Conservation (phyloP, 37 sponge, comb jelly and placozoan genomes). For the Chondrilla cf. caribensis region DNA sequence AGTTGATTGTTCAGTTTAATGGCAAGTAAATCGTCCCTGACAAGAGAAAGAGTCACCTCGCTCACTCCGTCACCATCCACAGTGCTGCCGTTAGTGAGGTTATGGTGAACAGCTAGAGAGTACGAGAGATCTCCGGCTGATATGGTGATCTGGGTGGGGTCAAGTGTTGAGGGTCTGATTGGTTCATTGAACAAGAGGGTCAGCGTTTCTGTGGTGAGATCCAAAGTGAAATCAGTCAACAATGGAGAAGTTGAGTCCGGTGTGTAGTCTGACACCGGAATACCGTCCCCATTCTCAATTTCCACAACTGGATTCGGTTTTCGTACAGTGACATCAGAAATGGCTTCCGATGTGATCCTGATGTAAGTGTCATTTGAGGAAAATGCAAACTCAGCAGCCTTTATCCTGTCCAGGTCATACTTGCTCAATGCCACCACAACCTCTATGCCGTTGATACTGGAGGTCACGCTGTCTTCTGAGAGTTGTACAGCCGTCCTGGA, state of each 20-base stretch:
- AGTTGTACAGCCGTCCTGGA: slow-evolving; percentile 42
- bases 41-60: slow-evolving; percentile 33
- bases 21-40: slow-evolving; percentile 37
- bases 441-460: slow-evolving; percentile 35
- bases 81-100: slow-evolving; percentile 48
- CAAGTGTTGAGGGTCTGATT: slow-evolving; percentile 64
- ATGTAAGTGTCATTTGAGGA: slow-evolving; percentile 62
- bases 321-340: slow-evolving; percentile 65
- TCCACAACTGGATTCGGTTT: slow-evolving; percentile 50
- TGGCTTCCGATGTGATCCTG: slow-evolving; percentile 35
- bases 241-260: slow-evolving; percentile 65
- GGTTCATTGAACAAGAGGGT: slow-evolving; percentile 78
- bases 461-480: slow-evolving; percentile 17
- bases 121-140: slow-evolving; percentile 17
- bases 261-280: slow-evolving; percentile 44
- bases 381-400: slow-evolving; percentile 76
- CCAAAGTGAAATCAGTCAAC: slow-evolving; percentile 45
- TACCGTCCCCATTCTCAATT: slow-evolving; percentile 47
- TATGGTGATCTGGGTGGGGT: slow-evolving; percentile 58
- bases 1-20: slow-evolving; percentile 60
- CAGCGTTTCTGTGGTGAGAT: slow-evolving; percentile 54
- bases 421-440: slow-evolving; percentile 1
- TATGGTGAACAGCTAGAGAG: background rate
- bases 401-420: slow-evolving; percentile 39
- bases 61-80: slow-evolving; percentile 42